Percentiles rank a stretch among this genome's conserved stretches.
phyloP scores from a whole-genome alignment of 92 coral and sea anemone genomes.

The Pocillopora meandrina region DNA sequence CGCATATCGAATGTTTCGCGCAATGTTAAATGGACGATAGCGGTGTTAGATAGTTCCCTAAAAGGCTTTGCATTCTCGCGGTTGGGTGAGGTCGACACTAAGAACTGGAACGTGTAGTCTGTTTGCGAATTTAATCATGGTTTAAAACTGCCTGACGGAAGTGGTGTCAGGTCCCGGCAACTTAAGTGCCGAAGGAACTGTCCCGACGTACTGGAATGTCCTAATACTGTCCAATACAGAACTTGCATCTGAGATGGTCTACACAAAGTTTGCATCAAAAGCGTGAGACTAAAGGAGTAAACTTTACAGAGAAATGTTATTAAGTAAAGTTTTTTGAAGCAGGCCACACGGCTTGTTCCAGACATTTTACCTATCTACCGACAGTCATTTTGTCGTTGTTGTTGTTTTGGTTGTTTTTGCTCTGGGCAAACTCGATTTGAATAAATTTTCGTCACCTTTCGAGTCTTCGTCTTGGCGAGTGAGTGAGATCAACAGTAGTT shows the following conservation, averaged over 20 bases:
- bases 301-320: too few relatives aligned
- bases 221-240: slow-evolving; percentile 56
- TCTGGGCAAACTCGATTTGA: neutral
- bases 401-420: too few relatives aligned
- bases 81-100: slow-evolving; percentile 4
- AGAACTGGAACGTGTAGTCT: slow-evolving; percentile 72
- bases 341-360: too few relatives aligned
- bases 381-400: too few relatives aligned
- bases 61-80: neutral
- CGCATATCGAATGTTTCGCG: too few relatives aligned
- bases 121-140: slow-evolving; percentile 50
- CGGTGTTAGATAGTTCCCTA: neutral
- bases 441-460: neutral
- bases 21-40: too few relatives aligned
- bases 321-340: too few relatives aligned
- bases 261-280: too few relatives aligned
- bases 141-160: slow-evolving; percentile 33
- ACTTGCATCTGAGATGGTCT: slow-evolving; percentile 15
- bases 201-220: slow-evolving; percentile 38
- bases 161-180: slow-evolving; percentile 63
- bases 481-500: too few relatives aligned
- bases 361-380: too few relatives aligned
- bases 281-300: too few relatives aligned
- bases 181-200: slow-evolving; percentile 58
- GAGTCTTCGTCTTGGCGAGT: neutral